Conservation (phyloP, 2,113 vertebrate species). For the Eublepharis macularius region DNA sequence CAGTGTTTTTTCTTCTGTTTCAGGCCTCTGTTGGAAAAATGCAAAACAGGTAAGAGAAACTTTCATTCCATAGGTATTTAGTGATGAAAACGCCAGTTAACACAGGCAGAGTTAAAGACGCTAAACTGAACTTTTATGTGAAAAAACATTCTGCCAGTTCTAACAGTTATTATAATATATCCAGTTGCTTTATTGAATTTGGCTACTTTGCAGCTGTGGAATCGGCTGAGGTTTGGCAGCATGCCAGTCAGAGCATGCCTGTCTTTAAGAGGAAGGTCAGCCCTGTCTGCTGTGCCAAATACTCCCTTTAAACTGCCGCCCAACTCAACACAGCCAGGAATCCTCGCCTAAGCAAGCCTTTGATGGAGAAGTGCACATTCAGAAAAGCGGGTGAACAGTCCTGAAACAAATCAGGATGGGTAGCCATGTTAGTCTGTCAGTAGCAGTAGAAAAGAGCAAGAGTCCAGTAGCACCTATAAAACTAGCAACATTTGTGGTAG, state of each 20-base stretch:
- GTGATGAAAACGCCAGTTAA: neutral
- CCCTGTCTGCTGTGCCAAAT: neutral
- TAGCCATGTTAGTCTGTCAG: no score
- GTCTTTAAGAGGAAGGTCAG: neutral
- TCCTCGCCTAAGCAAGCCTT: no score
- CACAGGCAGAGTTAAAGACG: neutral
- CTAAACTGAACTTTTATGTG: neutral
- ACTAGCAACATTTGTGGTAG: no score
- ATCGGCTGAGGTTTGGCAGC: neutral
- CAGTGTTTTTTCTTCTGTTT: constrained; percentile 86
- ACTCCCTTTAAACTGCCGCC: neutral
- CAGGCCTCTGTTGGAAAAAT: constrained; percentile 79
- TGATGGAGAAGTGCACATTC: no score
- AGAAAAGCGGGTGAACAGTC: no score
- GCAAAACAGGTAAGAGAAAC: neutral
- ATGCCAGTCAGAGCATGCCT: neutral
- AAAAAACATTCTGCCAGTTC: neutral
- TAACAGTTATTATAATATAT: neutral
- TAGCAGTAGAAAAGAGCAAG: no score
- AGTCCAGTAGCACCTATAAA: no score
- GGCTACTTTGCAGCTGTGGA: neutral
- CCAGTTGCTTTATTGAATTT: neutral
- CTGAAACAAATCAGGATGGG: no score
- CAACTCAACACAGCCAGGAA: neutral
- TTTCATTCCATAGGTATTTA: neutral